These are phyloP conservation scores for Clinocottus analis DNA, from an alignment of 2,113 vertebrate genomes.

Conservation along the genomic window DNA sequence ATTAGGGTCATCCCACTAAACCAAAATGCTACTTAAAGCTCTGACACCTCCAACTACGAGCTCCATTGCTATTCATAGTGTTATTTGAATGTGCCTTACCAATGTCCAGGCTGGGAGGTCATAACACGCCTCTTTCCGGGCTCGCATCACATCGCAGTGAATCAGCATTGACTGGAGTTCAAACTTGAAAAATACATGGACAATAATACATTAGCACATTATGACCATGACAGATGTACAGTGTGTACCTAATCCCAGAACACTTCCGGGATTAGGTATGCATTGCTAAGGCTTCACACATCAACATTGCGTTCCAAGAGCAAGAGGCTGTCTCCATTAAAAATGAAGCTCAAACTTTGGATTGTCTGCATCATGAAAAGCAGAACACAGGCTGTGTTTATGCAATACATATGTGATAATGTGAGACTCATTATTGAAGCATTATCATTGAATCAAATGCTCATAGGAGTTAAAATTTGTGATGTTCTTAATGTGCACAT, in stretches of 20 bases:
- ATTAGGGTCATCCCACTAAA: neutral
- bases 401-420: neutral
- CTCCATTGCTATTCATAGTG: neutral
- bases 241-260: neutral
- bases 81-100: slow-evolving; percentile 38
- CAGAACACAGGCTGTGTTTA: neutral
- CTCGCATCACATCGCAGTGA: slow-evolving; percentile 86
- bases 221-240: neutral
- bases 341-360: neutral
- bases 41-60: no score
- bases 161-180: slow-evolving; percentile 93
- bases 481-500: slow-evolving; percentile 10
- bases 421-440: neutral
- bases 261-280: no score
- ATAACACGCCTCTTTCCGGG: slow-evolving; percentile 83
- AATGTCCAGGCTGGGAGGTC: slow-evolving; percentile 76
- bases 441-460: neutral
- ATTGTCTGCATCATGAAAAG: neutral
- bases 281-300: neutral
- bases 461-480: neutral
- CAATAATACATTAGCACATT: neutral
- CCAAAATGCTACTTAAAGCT: no score
- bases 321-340: neutral
- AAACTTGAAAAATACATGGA: slow-evolving; percentile 77
- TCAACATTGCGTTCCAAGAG: neutral